Evolutionary conservation across 2,888 invertebrate genomes (phyloP), one percentile per base, ranked within the genome.

Genomic region (Andrena bucephala): DNA sequence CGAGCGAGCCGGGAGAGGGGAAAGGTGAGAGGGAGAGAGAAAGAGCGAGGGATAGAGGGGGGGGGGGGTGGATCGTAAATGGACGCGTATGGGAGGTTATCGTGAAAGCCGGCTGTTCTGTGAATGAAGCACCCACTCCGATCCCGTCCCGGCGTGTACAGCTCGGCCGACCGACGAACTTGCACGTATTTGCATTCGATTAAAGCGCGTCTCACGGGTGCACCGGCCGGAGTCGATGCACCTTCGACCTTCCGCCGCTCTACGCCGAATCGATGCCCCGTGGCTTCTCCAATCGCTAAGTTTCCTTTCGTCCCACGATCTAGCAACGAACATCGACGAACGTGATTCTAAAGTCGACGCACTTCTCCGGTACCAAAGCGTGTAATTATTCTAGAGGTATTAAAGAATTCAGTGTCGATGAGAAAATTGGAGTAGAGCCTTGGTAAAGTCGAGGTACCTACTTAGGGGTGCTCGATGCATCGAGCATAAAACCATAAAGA

Each of bases 131-230:
- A 75, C 82, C 78, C 84, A 81, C 83, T 77, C 82, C 74, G 78
- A 77, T 65, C 66, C 74, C 70, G 57, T 27, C 67, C 42, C 16
- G 57, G 67, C 73, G 67, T 62, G 76, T 74, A 72, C 80, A 74
- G 74, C 70, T 82, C 69, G 66, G 60, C 67, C 83, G 76, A 80
- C 79, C 77, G 76, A 77, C 84, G 81, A 83, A 85, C 83, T 83
- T 81, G 84, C 81, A 75, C 81, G 84, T 84, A 84, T 84, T 85
- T 85, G 84, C 85, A 85, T 85, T 85, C 85, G 85, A 81, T 85
- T 84, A 81, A 77, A 74, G 48, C 84, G 63, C 83, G 79, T 85
- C 84, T 78, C 85, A 81, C 85, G 84, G 68, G 67, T 75, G 82
- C 74, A 77, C 73, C 83, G 76, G 54, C 71, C 63, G 33, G 54